Percentiles rank a stretch among this genome's conserved stretches.
phyloP scores from a whole-genome alignment of 2,797 vertebrate genomes.

The Argya squamiceps region DNA sequence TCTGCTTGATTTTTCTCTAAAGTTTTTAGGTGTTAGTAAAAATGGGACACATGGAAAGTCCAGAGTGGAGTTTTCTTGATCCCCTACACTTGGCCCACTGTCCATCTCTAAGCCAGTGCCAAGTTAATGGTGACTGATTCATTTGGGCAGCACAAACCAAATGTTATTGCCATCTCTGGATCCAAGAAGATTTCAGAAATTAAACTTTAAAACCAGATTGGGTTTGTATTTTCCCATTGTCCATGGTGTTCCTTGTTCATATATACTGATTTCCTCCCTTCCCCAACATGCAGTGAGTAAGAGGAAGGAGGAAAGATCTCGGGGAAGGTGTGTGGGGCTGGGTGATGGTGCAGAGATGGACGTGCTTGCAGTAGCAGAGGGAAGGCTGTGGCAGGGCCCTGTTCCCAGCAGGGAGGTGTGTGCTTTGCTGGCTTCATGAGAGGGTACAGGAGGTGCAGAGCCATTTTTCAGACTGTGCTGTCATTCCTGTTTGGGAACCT shows the following conservation, averaged over 20 bases:
- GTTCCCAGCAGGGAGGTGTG: neutral
- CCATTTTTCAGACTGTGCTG: neutral
- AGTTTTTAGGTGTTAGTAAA: neutral
- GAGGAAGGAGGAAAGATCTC: neutral
- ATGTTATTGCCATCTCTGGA: rapidly evolving
- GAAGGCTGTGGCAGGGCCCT: neutral
- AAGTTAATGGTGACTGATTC: neutral
- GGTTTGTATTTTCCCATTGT: neutral
- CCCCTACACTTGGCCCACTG: rapidly evolving
- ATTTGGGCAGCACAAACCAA: rapidly evolving
- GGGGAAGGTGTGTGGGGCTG: rapidly evolving
- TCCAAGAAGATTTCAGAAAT: neutral
- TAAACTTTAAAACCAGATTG: neutral
- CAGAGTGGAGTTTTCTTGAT: neutral
- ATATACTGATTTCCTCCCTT: rapidly evolving
- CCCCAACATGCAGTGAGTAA: neutral
- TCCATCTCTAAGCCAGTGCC: neutral
- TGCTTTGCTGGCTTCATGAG: neutral
- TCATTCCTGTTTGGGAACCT: neutral
- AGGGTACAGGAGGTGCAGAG: neutral
- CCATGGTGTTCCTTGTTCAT: neutral
- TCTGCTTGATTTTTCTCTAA: neutral
- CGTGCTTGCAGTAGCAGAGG: rapidly evolving
- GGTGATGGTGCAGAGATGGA: neutral
- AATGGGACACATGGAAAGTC: rapidly evolving